Conservation (phyloP, 2,888 invertebrate species). For the Apamea sordens region DNA sequence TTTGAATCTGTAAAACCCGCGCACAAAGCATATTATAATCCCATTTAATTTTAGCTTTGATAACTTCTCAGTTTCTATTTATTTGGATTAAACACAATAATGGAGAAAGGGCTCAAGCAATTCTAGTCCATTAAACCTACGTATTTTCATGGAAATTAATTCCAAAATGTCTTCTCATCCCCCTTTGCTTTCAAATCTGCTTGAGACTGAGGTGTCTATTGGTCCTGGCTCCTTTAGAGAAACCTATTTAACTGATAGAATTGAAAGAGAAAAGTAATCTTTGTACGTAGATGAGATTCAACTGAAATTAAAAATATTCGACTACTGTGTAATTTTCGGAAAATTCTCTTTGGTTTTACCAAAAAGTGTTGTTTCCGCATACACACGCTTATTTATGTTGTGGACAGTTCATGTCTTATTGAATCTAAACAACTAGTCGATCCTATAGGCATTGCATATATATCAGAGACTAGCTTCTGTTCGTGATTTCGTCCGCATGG, state of each 20-base stretch:
- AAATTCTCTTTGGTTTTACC: background rate
- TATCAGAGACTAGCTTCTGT: background rate
- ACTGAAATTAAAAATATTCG: background rate
- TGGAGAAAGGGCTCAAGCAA: conserved; percentile 51
- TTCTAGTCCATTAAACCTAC: conserved; percentile 59
- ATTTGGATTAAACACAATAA: conserved; percentile 51
- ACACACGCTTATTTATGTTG: background rate
- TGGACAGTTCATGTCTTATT: background rate
- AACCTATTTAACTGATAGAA: conserved; percentile 31
- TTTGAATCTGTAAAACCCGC: conserved; percentile 1
- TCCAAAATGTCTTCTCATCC: conserved; percentile 49
- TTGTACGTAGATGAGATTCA: conserved; percentile 8
- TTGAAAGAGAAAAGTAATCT: conserved; percentile 14
- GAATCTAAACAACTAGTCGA: background rate
- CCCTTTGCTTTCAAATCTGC: conserved; percentile 53
- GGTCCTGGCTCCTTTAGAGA: conserved; percentile 26
- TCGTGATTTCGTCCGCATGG: background rate
- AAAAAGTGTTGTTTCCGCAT: background rate
- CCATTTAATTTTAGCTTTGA: conserved; percentile 8
- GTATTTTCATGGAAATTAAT: conserved; percentile 66
- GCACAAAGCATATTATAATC: conserved; percentile 14
- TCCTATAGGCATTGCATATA: too few species aligned
- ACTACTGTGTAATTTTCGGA: background rate
- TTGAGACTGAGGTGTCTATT: conserved; percentile 46
- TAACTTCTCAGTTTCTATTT: conserved; percentile 44